Conservation (phyloP, 1,140 invertebrate species). For the Caerostris darwini region DNA sequence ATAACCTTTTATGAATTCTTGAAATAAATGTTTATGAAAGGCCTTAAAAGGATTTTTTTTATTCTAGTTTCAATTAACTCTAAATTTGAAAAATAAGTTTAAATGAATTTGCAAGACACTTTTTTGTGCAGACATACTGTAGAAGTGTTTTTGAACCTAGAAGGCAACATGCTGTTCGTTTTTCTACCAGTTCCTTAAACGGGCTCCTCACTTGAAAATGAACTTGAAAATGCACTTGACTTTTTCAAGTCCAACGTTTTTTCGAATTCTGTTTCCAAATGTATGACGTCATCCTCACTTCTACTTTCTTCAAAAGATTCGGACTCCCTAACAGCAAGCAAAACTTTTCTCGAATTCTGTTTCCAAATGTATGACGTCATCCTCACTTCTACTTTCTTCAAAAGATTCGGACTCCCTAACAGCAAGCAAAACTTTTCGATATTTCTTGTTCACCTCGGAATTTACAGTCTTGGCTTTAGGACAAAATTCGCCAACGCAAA, state of each 20-base stretch:
- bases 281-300: constrained; percentile 52
- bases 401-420: neutral
- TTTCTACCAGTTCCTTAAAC: constrained; percentile 4
- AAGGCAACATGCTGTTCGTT: neutral
- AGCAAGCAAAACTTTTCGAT: constrained; percentile 45
- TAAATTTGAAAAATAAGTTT: too few relatives aligned
- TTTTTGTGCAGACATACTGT: too few relatives aligned
- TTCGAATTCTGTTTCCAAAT: constrained; percentile 53
- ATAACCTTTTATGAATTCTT: too few relatives aligned
- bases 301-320: neutral
- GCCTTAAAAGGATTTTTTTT: too few relatives aligned
- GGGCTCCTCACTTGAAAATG: constrained; percentile 65
- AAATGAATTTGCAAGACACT: too few relatives aligned
- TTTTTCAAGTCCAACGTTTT: constrained; percentile 54
- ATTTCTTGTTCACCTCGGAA: neutral
- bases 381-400: constrained; percentile 3
- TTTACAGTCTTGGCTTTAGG: constrained; percentile 45
- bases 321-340: neutral
- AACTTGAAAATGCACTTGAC: constrained; percentile 61
- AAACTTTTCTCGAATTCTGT: constrained; percentile 60
- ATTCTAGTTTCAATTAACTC: too few relatives aligned
- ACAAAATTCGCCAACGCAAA: constrained; percentile 46
- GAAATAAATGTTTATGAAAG: too few relatives aligned
- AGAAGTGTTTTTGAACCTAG: too few relatives aligned
- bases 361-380: constrained; percentile 43